Evolutionary conservation across 2,888 invertebrate genomes (phyloP).

Genomic region (Brachyopa scutellaris): DNA sequence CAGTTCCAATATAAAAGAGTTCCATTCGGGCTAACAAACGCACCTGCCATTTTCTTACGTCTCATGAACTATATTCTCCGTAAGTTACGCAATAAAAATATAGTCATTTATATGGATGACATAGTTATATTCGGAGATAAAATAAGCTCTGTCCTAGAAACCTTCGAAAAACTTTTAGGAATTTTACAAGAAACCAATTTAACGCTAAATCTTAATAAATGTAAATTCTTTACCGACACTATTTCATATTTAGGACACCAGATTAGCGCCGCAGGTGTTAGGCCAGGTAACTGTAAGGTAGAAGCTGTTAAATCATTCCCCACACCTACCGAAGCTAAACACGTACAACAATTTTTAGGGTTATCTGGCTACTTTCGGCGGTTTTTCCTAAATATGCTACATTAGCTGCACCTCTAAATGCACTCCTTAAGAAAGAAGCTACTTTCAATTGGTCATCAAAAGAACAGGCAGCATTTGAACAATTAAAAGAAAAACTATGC

Average conservation of each 20-base stretch:
- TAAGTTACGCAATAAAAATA: not conserved
- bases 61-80: not conserved
- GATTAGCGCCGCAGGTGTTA: not conserved
- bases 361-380: not conserved
- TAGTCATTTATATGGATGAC: not conserved
- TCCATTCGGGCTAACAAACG: constrained; percentile 11
- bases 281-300: not conserved
- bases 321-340: not conserved
- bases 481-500: not conserved
- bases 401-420: no score
- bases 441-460: not conserved
- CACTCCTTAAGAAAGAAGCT: not conserved
- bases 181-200: not conserved
- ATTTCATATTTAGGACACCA: no score
- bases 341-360: constrained; percentile 10
- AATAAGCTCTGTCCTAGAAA: not conserved
- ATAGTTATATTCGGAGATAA: not conserved
- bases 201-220: constrained; percentile 6
- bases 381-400: no score
- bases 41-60: not conserved
- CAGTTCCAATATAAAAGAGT: constrained; percentile 14
- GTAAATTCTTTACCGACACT: not conserved
- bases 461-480: constrained; percentile 3
- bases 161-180: not conserved
- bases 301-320: constrained; percentile 2